Base-by-base conservation (phyloP, 2,797 vertebrate species). In the Neosilurus mollespiculum region DNA sequence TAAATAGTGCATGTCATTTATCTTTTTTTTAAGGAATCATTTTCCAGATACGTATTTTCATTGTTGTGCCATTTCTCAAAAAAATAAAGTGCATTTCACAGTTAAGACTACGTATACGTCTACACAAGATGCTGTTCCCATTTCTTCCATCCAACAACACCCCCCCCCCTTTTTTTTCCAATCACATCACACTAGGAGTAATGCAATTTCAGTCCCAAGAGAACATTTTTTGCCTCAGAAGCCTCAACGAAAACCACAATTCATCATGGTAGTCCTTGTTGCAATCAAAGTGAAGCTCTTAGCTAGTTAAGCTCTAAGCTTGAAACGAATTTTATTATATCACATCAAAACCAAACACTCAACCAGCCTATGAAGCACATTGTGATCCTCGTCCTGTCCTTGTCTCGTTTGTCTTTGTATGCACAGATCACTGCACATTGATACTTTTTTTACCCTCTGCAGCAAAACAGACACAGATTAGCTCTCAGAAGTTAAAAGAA, bases 31-130 rank as follows among this genome's bases (percentile, higher is more conserved):
- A 71, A 84, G 81, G 90, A 78, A 66, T 53, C 3, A 92, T 93
- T 95, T 95, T 95, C 94, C 95, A 95, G 95, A 94, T 95, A 93
- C 91, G 92, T 93, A 89, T 92, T 67, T 43, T 34, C 89, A 30
- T 59, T 89, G 85, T 95, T 94, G 94, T 95, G 95, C 94, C 94
- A 92, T 95, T 93, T 91, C 89, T 94, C 86, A 85, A 89, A 91
- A 93, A 94, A 95, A 94, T 95, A 95, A 96, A 96, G 95, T 96
- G 95, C 95, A 95, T 95, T 95, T 95, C 92, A 95, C 94, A 94
- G 94, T 93, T 90, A 94, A 92, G 94, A 93, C 92, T 89, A 94
- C 56, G 89, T 91, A 92, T 92, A 94, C 89, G 81, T 94, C 90
- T 95, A 93, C 91, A 95, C 92, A 94, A 93, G 91, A 95, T 94